Base-by-base conservation (phyloP, 2,888 invertebrate species). In the Napeogenes sylphis region DNA sequence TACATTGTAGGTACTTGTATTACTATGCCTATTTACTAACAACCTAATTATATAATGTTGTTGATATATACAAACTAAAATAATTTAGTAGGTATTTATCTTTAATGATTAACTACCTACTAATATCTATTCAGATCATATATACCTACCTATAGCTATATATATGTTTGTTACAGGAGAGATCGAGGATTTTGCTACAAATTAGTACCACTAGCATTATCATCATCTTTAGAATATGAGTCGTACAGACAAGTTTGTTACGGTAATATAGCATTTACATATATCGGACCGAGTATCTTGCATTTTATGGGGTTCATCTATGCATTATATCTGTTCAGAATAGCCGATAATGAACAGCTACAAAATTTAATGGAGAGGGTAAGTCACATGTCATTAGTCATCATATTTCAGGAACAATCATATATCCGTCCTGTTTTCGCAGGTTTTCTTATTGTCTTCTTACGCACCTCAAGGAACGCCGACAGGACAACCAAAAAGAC, bases 301-400 rank as follows among this genome's bases (percentile, higher is more conserved):
- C 95, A 96, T 83, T 91, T 96, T 61, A 68, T 91, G 55, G 95
- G 95, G 13, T 96, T 95, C 76, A 72, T 95, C 14, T 94, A 95
- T 69, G 94, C 95, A 0, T 88, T 96, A 60, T 93, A 94, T 75
- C 87, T 95, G 58, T 95, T 95, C 79, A 91, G 96, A 73, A 92
- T 94, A 69, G 93, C 94, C 45, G 95, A 96, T 79, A 95, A 95
- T 77, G 96, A 96, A 78, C 96, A 96, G 74, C 81, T 96, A 59
- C 95, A 95, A 73, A 95, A 95, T 85, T 88, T 96, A 58, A 95
- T 96, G 93, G 96, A 96, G 82, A 91, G 95, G 73, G 96, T 94
- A 76, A 87, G 88, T 77, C 12, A 8, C 21, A 21, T 51, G 21
- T 51, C 21, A 47, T 47, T 47, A 47, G 4, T 21, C 4, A 47